phyloP scores from a whole-genome alignment of 2,888 invertebrate species.

The Folsomia manolachei region DNA sequence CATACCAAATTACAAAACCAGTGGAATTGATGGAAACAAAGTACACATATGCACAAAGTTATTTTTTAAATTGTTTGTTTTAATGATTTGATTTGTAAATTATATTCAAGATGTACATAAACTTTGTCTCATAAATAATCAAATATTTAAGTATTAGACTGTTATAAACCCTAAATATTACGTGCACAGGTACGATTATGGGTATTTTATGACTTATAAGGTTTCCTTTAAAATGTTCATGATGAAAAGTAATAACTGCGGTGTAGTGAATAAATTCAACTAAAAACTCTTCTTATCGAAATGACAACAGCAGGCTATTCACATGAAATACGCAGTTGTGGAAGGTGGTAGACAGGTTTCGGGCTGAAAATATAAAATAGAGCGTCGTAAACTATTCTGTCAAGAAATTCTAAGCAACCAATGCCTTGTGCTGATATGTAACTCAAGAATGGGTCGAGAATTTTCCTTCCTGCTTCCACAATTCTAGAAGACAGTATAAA shows the following conservation, averaged over 20 bases:
- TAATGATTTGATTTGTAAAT: too few species aligned
- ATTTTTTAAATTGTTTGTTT: too few species aligned
- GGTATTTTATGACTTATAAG: too few species aligned
- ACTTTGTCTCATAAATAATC: too few species aligned
- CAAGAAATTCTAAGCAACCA: slow-evolving; percentile 8
- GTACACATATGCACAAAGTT: too few species aligned
- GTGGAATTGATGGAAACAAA: too few species aligned
- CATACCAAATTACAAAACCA: too few species aligned
- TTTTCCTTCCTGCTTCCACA: not conserved
- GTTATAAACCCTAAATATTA: too few species aligned
- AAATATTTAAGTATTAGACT: too few species aligned
- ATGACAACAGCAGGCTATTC: slow-evolving; percentile 17
- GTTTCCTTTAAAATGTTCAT: not conserved
- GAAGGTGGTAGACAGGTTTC: slow-evolving; percentile 7
- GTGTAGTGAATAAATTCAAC: slow-evolving; percentile 17
- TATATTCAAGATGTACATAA: too few species aligned
- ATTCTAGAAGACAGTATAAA: not conserved
- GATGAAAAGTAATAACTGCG: slow-evolving; percentile 2
- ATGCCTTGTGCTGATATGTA: not conserved
- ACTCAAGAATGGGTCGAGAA: not conserved
- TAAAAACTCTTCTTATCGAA: slow-evolving; percentile 16
- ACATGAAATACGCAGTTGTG: slow-evolving; percentile 15
- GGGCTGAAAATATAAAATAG: slow-evolving; percentile 20
- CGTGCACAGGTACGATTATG: too few species aligned
- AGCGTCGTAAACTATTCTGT: slow-evolving; percentile 15